These are phyloP conservation scores for Atethmia centrago DNA, from an alignment of 2,888 invertebrate genomes.

Conservation along the genomic window DNA sequence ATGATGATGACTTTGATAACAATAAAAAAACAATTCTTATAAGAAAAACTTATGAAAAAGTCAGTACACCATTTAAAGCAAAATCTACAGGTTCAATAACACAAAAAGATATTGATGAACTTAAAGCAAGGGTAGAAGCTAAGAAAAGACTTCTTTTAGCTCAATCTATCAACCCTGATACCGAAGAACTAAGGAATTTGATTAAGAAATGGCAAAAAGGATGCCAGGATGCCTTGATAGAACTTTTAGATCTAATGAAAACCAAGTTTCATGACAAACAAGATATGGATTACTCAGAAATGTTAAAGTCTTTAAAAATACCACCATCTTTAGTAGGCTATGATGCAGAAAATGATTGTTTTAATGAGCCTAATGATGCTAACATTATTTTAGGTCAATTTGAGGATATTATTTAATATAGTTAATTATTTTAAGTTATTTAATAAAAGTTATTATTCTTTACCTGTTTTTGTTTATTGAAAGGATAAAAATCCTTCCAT, in stretches of 20 bases:
- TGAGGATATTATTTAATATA: constrained; percentile 68
- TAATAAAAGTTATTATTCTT: constrained; percentile 50
- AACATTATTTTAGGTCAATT: constrained; percentile 78
- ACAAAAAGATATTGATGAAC: constrained; percentile 83
- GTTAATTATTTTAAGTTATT: constrained; percentile 56
- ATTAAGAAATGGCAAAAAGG: constrained; percentile 90
- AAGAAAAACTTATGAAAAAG: constrained; percentile 82
- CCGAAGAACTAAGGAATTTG: constrained; percentile 84
- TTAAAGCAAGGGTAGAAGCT: constrained; percentile 82
- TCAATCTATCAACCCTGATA: constrained; percentile 82
- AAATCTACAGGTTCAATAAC: constrained; percentile 87
- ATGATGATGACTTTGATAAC: constrained; percentile 79
- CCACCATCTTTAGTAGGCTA: constrained; percentile 86
- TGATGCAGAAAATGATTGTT: constrained; percentile 87
- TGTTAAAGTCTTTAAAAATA: constrained; percentile 87
- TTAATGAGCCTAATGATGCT: constrained; percentile 82
- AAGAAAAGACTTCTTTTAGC: constrained; percentile 85
- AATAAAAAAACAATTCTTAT: constrained; percentile 82
- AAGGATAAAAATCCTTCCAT: not conserved
- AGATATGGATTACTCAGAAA: constrained; percentile 85
- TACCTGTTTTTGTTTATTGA: not conserved
- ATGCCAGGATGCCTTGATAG: constrained; percentile 88
- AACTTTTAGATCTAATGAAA: constrained; percentile 86
- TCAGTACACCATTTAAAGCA: constrained; percentile 78
- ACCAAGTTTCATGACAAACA: constrained; percentile 81